These are phyloP conservation scores for Thymelicus lineola DNA, from an alignment of 2,888 invertebrate genomes.

Conservation along the genomic window DNA sequence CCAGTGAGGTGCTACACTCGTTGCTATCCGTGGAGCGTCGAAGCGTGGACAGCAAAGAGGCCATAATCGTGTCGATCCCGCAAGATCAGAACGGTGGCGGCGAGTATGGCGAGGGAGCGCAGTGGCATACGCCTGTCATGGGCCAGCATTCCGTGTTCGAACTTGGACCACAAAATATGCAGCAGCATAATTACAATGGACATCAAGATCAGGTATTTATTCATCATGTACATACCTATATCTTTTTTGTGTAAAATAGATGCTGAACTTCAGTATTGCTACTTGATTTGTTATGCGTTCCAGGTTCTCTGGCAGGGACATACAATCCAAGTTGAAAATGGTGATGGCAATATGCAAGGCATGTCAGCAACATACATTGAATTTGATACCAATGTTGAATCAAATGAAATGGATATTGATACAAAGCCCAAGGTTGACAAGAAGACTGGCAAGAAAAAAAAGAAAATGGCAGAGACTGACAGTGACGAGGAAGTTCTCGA, in stretches of 20 bases:
- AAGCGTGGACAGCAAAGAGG: conserved; percentile 85
- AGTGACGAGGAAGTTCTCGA: conserved; percentile 84
- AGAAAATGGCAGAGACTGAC: conserved; percentile 75
- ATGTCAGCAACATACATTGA: conserved; percentile 70
- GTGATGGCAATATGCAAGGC: conserved; percentile 68
- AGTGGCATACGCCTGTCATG: conserved; percentile 87
- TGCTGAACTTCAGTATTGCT: background rate
- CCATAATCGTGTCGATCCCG: conserved; percentile 80
- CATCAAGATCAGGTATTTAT: conserved; percentile 76
- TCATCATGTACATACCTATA: no score
- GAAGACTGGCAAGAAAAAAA: conserved; percentile 73
- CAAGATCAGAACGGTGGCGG: conserved; percentile 75
- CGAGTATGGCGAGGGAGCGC: conserved; percentile 83
- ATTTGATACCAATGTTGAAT: conserved; percentile 70
- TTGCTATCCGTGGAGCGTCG: conserved; percentile 88
- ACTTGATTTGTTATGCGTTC: conserved; percentile 47
- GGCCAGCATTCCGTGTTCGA: conserved; percentile 83
- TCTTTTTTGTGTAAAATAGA: no score
- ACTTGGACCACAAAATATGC: conserved; percentile 73
- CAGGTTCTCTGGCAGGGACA: conserved; percentile 88
- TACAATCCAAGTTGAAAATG: conserved; percentile 86
- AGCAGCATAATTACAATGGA: conserved; percentile 79
- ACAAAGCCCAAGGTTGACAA: conserved; percentile 80
- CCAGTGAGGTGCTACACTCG: conserved; percentile 89
- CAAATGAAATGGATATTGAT: conserved; percentile 74